phyloP scores from a whole-genome alignment of 2,113 vertebrate species.

The Pygathrix nemaeus region DNA sequence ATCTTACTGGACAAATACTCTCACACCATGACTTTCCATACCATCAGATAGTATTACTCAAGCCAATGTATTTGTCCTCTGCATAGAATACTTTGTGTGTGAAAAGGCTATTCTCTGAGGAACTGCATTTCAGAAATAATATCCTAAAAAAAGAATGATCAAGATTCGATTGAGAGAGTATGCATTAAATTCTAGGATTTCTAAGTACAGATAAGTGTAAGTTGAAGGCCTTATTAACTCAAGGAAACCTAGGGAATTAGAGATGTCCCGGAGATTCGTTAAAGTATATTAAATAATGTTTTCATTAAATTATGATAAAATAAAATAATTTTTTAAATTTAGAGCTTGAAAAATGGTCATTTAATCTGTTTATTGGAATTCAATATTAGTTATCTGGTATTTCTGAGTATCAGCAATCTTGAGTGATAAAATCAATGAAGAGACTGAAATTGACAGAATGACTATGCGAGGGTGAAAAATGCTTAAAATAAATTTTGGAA shows the following conservation, averaged over 20 bases:
- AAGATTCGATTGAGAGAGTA: background rate
- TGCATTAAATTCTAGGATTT: background rate
- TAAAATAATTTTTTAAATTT: background rate
- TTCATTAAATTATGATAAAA: conserved; percentile 10
- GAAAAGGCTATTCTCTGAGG: background rate
- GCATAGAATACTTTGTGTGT: background rate
- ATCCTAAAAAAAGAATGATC: background rate
- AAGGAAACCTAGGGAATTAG: background rate
- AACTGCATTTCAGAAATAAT: background rate
- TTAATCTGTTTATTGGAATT: background rate
- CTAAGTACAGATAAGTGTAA: background rate
- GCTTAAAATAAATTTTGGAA: conserved; percentile 50
- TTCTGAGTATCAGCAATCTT: background rate
- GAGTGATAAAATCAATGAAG: background rate
- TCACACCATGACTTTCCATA: background rate
- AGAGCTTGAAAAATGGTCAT: background rate
- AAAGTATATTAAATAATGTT: background rate
- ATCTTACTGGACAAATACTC: background rate
- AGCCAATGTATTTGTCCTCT: background rate
- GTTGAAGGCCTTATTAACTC: background rate
- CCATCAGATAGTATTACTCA: background rate
- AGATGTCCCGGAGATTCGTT: background rate
- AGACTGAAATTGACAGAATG: background rate
- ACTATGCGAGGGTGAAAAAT: background rate
- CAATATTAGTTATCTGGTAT: background rate